These are phyloP conservation scores for Caiman crocodilus DNA, from an alignment of 2,797 vertebrate genomes.

Conservation along the genomic window DNA sequence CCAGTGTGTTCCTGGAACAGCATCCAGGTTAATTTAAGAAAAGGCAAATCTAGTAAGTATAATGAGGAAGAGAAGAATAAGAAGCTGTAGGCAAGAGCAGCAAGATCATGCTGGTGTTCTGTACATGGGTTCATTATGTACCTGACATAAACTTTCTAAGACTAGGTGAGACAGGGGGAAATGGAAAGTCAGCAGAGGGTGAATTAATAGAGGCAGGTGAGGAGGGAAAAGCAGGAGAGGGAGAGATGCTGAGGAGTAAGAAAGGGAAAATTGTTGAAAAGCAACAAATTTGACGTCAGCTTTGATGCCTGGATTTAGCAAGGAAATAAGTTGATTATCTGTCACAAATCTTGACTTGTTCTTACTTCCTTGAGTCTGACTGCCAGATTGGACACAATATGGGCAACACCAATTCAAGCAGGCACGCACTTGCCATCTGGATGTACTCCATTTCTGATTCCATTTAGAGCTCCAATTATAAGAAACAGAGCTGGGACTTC, in stretches of 20 bases:
- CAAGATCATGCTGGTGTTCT: not conserved
- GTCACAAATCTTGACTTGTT: slow-evolving; percentile 15
- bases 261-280: not conserved
- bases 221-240: not conserved
- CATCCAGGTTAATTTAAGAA: not conserved
- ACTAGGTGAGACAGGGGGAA: not conserved
- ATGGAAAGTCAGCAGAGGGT: not conserved
- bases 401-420: slow-evolving; percentile 16
- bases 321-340: slow-evolving; percentile 23
- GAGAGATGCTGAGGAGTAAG: not conserved
- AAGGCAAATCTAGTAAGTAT: not conserved
- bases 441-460: slow-evolving; percentile 59
- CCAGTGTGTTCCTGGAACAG: not conserved
- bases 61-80: not conserved
- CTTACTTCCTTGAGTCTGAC: not conserved
- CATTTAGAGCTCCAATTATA: slow-evolving; percentile 47
- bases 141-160: not conserved
- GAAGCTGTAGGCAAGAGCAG: not conserved
- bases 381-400: slow-evolving; percentile 62
- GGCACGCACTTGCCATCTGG: slow-evolving; percentile 58
- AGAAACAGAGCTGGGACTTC: slow-evolving; percentile 48
- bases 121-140: not conserved
- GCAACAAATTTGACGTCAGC: too few species aligned
- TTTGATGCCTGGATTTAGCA: not conserved
- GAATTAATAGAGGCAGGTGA: not conserved